These are phyloP conservation scores for Odontophorus gujanensis DNA, from an alignment of 2,113 vertebrate species.

Conservation along the genomic window DNA sequence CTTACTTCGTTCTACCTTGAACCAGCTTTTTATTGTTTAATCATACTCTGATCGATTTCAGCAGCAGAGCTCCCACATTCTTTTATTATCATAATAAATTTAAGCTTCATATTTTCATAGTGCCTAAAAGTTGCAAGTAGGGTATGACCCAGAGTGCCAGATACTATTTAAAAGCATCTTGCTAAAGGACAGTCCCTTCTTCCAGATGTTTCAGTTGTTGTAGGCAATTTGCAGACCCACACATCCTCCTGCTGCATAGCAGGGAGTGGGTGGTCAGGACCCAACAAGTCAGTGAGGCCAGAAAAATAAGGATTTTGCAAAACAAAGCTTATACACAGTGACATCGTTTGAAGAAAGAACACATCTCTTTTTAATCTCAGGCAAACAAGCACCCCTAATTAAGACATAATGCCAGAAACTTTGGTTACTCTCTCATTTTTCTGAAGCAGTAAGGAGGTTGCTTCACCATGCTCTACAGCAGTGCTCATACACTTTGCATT, in stretches of 20 bases:
- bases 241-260: neutral
- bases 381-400: neutral
- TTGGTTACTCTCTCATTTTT: neutral
- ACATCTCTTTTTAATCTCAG: neutral
- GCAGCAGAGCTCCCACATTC: conserved; percentile 10
- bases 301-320: neutral
- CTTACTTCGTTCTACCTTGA: neutral
- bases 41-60: conserved; percentile 38
- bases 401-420: neutral
- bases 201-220: neutral
- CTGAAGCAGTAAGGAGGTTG: neutral
- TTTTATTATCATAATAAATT: conserved; percentile 66
- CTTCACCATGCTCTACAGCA: neutral
- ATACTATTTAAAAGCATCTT: neutral
- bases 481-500: neutral
- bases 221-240: neutral
- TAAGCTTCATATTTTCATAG: conserved; percentile 22
- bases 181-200: neutral
- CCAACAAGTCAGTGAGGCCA: neutral
- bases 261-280: neutral
- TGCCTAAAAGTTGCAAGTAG: neutral
- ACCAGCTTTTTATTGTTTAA: conserved; percentile 46
- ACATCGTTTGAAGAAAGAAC: neutral
- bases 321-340: neutral
- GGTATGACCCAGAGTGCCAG: neutral